A percentile compares a stretch with the other conserved stretches of the same genome.
phyloP scores from a whole-genome alignment of 2,113 vertebrate genomes.

The Mystacornis crossleyi region DNA sequence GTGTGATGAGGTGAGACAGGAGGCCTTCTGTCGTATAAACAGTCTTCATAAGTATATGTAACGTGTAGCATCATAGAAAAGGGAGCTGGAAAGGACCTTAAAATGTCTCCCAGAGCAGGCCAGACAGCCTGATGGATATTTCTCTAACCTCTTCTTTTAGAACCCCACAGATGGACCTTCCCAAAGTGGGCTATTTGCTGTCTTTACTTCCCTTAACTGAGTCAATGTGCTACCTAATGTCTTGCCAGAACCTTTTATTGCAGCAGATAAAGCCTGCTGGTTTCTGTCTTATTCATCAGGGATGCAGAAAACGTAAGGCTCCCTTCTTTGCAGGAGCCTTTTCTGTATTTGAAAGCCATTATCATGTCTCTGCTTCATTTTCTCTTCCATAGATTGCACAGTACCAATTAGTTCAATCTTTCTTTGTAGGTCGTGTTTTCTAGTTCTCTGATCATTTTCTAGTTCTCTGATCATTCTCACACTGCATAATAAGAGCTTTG shows the following conservation, averaged over 20 bases:
- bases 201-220: background rate
- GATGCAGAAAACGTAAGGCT: background rate
- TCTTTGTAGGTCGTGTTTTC: background rate
- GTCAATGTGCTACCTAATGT: background rate
- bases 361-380: background rate
- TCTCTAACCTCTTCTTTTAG: background rate
- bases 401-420: slow-evolving; percentile 45
- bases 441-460: slow-evolving; percentile 43
- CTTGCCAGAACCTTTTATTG: background rate
- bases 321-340: background rate
- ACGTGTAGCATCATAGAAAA: background rate
- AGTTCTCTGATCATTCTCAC: slow-evolving; percentile 36
- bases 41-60: background rate
- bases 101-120: background rate
- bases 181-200: background rate
- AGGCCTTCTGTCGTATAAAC: background rate
- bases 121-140: background rate
- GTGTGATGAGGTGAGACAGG: background rate
- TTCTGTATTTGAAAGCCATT: slow-evolving; percentile 13
- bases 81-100: background rate
- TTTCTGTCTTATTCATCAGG: background rate
- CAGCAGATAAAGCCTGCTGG: background rate
- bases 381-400: background rate
- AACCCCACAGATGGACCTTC: background rate
- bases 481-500: slow-evolving; percentile 8